These are phyloP conservation scores for Sebastolobus alascanus DNA, from an alignment of 2,797 vertebrate species.

Conservation along the genomic window DNA sequence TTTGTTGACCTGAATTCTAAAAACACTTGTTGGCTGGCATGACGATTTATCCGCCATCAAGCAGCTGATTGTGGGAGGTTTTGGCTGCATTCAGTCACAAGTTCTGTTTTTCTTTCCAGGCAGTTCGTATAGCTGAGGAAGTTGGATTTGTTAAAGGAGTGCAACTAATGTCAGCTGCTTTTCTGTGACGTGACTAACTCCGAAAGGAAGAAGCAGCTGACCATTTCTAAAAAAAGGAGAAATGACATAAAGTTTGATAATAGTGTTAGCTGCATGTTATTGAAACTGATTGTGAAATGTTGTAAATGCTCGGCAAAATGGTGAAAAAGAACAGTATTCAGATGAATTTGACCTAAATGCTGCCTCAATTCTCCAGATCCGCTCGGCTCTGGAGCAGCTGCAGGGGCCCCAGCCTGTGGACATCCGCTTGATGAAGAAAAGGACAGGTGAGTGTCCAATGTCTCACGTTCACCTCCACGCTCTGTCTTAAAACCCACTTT, in stretches of 20 bases:
- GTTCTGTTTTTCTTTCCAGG: background rate
- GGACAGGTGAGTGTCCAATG: conserved; percentile 90
- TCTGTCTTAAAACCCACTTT: conserved; percentile 76
- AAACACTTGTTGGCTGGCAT: background rate
- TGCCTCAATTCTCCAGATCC: conserved; percentile 84
- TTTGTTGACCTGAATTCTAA: background rate
- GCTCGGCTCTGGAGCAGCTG: conserved; percentile 90
- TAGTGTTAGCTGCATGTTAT: background rate
- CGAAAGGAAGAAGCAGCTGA: background rate
- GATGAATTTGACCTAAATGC: background rate
- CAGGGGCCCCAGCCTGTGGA: conserved; percentile 95
- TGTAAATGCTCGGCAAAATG: background rate
- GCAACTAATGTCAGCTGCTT: background rate
- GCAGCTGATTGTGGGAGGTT: conserved; percentile 3
- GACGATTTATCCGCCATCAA: background rate
- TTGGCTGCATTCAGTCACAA: background rate
- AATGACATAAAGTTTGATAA: background rate
- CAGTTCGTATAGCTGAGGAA: background rate
- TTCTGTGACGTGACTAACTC: background rate
- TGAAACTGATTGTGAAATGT: background rate
- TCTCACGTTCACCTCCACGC: conserved; percentile 47
- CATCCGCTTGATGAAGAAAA: conserved; percentile 96
- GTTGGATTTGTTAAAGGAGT: background rate
- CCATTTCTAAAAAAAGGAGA: background rate
- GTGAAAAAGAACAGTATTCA: background rate